These are phyloP conservation scores for Plebejus anna DNA, from an alignment of 2,888 invertebrate genomes.

Conservation along the genomic window DNA sequence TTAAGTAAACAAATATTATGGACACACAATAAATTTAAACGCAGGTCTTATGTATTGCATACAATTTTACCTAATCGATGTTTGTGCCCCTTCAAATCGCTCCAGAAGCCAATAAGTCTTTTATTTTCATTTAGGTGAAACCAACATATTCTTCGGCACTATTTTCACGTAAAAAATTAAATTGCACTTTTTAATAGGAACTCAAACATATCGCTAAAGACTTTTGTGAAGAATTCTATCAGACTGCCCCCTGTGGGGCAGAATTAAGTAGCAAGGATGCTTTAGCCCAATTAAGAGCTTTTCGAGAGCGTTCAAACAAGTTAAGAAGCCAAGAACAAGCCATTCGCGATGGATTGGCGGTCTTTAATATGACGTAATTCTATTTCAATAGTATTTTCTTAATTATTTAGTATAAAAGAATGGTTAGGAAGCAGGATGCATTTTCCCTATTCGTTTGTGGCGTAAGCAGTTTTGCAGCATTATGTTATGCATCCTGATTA, in stretches of 20 bases:
- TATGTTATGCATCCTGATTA: neutral
- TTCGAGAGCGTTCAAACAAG: constrained; percentile 74
- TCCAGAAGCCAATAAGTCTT: no score
- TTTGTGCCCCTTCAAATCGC: no score
- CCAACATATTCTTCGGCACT: neutral
- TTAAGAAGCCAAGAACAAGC: constrained; percentile 83
- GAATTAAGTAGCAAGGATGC: constrained; percentile 81
- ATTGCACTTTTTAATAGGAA: constrained; percentile 49
- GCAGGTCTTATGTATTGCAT: no score
- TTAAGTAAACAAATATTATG: no score
- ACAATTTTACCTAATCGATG: no score
- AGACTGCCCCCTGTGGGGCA: constrained; percentile 82
- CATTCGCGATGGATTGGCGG: constrained; percentile 84
- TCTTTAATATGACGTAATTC: constrained; percentile 84
- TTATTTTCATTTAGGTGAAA: neutral
- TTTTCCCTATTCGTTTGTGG: neutral
- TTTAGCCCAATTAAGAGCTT: constrained; percentile 74
- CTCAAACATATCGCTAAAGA: constrained; percentile 85
- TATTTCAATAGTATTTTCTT: neutral
- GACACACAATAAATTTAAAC: no score
- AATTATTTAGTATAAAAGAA: neutral
- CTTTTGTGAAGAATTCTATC: constrained; percentile 84
- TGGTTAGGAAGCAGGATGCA: neutral
- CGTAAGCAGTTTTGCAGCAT: neutral
- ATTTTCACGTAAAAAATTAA: neutral